Evolutionary conservation across 2,797 vertebrate species (phyloP).

Genomic region (Notolabrus celidotus): DNA sequence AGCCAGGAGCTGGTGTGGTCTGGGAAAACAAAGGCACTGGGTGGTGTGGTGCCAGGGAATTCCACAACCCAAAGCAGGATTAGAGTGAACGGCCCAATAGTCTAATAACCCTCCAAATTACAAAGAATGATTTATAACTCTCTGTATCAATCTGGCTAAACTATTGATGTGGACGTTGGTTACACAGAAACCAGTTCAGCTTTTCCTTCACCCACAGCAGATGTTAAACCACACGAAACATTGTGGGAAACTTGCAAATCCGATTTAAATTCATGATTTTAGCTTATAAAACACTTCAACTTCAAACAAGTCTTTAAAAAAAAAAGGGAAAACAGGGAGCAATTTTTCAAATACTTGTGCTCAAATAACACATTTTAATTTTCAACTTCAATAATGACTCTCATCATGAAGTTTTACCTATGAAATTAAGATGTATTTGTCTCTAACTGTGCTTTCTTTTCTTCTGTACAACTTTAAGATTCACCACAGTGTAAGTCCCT

Average conservation of each 20-base stretch:
- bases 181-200: conserved; percentile 1
- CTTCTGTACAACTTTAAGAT: conserved; percentile 4
- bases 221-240: conserved; percentile 11
- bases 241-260: conserved; percentile 15
- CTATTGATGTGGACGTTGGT: neutral
- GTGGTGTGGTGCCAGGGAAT: conserved; percentile 80
- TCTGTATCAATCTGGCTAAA: conserved; percentile 41
- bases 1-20: conserved; percentile 53
- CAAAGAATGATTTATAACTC: conserved; percentile 49
- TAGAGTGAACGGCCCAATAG: conserved; percentile 66
- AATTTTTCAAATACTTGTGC: neutral
- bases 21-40: conserved; percentile 67
- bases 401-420: neutral
- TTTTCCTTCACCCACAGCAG: conserved; percentile 30
- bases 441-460: neutral
- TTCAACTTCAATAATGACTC: neutral
- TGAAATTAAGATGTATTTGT: no score
- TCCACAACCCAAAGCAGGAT: conserved; percentile 76
- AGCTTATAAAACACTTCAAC: conserved; percentile 8
- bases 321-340: neutral
- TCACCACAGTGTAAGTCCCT: neutral
- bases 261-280: conserved; percentile 11
- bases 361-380: neutral
- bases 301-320: conserved; percentile 13
- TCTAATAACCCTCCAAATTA: conserved; percentile 47